Evolutionary conservation across 2,797 vertebrate genomes (phyloP), one percentile per base, ranked within the genome.

Genomic region (Limnodromus scolopaceus): DNA sequence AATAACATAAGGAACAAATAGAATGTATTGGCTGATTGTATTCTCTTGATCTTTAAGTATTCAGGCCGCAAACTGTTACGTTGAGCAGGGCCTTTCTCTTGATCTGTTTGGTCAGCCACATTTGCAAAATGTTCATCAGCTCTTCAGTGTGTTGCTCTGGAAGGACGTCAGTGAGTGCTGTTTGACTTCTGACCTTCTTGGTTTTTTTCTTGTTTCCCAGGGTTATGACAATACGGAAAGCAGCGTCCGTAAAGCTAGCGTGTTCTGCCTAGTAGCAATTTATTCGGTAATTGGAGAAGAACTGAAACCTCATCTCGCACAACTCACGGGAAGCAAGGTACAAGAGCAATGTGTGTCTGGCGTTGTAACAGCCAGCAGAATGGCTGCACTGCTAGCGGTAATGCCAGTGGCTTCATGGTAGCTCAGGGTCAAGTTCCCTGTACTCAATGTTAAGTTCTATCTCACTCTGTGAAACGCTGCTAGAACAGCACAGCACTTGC

Each of bases 281-380:
- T 99, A 99, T 98, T 99, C 99, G 25, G 99, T 99, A 97, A 99
- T 99, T 91, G 99, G 99, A 88, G 99, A 99, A 98, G 99, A 99
- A 65, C 98, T 99, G 95, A 99, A 99, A 97, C 99, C 99, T 96
- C 99, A 99, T 98, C 99, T 99, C 55, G 99, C 99, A 80, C 99
- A 99, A 96, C 99, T 99, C 93, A 99, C 99, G 0, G 99, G 99
- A 97, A 99, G 99, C 98, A 99, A 99, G 99, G 99, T 99, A 98
- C 53, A 87, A 41, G 46, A 94, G 41, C 24, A 30, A n/a, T 9
- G 77, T 5, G 8, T 72, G 16, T 39, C 66, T 45, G 53, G 24
- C 65, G 53, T 68, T 81, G 28, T 36, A 36, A 17, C 58, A 77
- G n/a, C 54, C 49, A 58, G 15, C 32, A 19, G 69, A 66, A 41